phyloP scores from a whole-genome alignment of 1,140 invertebrate genomes.

The Palaemon carinicauda region DNA sequence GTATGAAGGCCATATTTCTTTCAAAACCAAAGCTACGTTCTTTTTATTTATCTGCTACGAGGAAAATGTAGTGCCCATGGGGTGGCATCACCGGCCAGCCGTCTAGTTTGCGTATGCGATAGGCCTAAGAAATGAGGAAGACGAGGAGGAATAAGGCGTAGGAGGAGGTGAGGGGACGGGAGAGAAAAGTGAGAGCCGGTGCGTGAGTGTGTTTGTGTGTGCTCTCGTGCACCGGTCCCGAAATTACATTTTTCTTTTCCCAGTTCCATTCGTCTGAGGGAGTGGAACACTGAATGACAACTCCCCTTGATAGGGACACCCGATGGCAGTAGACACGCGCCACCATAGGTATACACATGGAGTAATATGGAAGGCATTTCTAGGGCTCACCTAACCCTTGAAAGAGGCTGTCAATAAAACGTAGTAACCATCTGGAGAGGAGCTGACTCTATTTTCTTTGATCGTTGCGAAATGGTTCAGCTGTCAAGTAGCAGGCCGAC shows the following conservation, averaged over 20 bases:
- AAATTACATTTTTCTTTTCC: too few relatives aligned
- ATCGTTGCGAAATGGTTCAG: constrained; percentile 49
- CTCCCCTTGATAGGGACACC: background rate
- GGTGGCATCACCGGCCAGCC: constrained; percentile 29
- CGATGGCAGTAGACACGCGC: too few relatives aligned
- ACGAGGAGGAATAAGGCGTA: background rate
- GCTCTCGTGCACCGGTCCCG: background rate
- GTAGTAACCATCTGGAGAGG: background rate
- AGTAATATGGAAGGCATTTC: background rate
- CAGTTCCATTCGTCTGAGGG: too few relatives aligned
- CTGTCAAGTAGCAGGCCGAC: constrained; percentile 41
- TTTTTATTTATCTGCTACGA: constrained; percentile 4
- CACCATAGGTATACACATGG: background rate
- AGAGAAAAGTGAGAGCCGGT: background rate
- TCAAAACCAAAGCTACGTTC: constrained; percentile 27
- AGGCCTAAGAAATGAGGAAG: constrained; percentile 40
- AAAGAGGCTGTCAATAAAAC: background rate
- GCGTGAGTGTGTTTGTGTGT: background rate
- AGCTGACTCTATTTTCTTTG: constrained; percentile 40
- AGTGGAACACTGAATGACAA: background rate
- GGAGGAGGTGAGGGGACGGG: background rate
- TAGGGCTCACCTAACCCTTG: background rate
- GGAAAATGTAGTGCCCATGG: constrained; percentile 24
- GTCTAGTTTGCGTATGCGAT: constrained; percentile 34
- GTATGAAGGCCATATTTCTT: constrained; percentile 30